These are phyloP conservation scores for Melanotaenia nigrans DNA, from an alignment of 2,797 vertebrate genomes.

Conservation along the genomic window DNA sequence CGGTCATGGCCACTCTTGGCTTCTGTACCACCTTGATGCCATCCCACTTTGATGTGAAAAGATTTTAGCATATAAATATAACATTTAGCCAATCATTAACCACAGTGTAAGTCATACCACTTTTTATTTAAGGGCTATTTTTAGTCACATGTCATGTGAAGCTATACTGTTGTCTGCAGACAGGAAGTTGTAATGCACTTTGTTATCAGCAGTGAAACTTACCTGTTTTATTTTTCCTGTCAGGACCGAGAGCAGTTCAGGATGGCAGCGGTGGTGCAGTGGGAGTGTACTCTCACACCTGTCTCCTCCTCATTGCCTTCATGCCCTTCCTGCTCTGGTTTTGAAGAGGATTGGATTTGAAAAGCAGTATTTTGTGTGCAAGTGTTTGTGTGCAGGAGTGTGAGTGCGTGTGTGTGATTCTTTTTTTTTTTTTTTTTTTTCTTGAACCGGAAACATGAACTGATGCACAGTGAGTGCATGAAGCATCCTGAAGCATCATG, in stretches of 20 bases:
- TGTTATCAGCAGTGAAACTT: slow-evolving; percentile 10
- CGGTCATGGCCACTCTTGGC: neutral
- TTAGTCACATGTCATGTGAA: neutral
- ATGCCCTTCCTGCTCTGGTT: slow-evolving; percentile 90
- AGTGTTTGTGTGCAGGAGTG: slow-evolving; percentile 36
- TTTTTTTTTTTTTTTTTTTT: slow-evolving; percentile 27
- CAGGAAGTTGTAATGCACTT: slow-evolving; percentile 3
- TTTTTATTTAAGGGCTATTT: neutral
- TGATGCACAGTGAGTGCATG: slow-evolving; percentile 78
- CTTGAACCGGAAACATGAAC: slow-evolving; percentile 78
- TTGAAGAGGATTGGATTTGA: slow-evolving; percentile 87
- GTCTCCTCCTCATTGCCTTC: slow-evolving; percentile 86
- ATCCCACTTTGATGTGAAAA: neutral
- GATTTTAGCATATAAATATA: neutral
- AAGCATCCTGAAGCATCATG: slow-evolving; percentile 77
- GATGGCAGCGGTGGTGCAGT: slow-evolving; percentile 88
- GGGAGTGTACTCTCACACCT: slow-evolving; percentile 84
- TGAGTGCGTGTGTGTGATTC: neutral
- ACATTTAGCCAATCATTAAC: neutral
- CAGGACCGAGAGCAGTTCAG: slow-evolving; percentile 94
- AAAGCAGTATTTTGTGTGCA: slow-evolving; percentile 13
- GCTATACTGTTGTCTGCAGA: slow-evolving; percentile 10
- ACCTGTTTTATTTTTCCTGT: slow-evolving; percentile 18
- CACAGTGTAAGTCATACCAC: neutral
- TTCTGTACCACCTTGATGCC: neutral